These are phyloP conservation scores for human DNA, from an alignment of 2,113 vertebrate genomes.

Conservation along the genomic window DNA sequence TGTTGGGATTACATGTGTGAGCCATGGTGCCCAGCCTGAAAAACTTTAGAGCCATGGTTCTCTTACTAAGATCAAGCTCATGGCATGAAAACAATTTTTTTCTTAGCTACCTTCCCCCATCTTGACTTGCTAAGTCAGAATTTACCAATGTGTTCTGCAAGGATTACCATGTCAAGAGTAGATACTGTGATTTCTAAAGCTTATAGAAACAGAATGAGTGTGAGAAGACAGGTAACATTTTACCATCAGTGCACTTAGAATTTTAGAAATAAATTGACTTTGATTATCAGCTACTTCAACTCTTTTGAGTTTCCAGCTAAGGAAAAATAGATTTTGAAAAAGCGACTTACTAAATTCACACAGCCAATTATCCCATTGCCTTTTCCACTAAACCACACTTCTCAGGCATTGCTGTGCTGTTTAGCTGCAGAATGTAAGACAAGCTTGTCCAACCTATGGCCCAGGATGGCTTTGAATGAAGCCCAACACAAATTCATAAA, in stretches of 20 bases:
- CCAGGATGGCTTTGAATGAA: too few relatives aligned
- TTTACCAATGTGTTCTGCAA: background rate
- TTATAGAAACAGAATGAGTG: background rate
- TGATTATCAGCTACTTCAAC: slow-evolving; percentile 8
- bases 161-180: background rate
- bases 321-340: slow-evolving; percentile 24
- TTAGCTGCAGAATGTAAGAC: slow-evolving; percentile 16
- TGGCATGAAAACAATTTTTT: background rate
- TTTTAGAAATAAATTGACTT: slow-evolving; percentile 21
- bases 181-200: background rate
- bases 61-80: slow-evolving; percentile 3
- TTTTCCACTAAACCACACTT: slow-evolving; percentile 22
- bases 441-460: too few relatives aligned
- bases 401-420: background rate
- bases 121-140: background rate
- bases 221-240: background rate
- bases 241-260: background rate
- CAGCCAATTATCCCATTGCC: background rate
- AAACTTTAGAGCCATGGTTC: background rate
- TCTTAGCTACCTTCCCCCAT: background rate
- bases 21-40: background rate
- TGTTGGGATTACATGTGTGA: background rate
- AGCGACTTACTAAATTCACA: background rate
- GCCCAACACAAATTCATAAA: too few relatives aligned
- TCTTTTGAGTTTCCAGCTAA: background rate